Percentiles rank a stretch among this genome's conserved stretches.
These are phyloP conservation scores for Pseudomyrmex concolor DNA, from an alignment of 1,140 invertebrate species.

Conservation along the genomic window DNA sequence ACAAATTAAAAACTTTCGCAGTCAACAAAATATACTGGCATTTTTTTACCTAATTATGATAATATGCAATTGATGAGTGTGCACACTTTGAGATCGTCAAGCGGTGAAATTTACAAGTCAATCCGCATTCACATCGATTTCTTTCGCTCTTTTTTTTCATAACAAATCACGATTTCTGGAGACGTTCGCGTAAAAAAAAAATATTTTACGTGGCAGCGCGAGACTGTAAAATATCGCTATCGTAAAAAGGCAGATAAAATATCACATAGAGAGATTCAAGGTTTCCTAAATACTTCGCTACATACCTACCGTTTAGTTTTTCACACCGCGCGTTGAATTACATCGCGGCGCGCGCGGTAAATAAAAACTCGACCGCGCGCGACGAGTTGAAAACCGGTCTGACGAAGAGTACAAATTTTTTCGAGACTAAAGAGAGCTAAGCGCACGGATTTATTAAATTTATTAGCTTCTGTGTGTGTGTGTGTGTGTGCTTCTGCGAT, in stretches of 20 bases:
- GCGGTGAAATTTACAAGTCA: constrained; percentile 5
- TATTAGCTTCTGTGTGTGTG: too few species aligned
- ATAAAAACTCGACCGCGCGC: not conserved
- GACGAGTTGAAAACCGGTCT: not conserved
- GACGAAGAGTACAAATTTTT: not conserved
- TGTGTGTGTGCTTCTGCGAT: too few species aligned
- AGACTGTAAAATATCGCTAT: not conserved
- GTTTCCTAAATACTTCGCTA: constrained; percentile 11
- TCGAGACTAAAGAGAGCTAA: constrained; percentile 1
- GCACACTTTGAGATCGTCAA: not conserved
- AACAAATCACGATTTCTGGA: not conserved
- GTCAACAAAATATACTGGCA: too few species aligned
- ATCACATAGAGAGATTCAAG: not conserved
- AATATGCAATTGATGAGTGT: too few species aligned
- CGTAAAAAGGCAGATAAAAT: not conserved
- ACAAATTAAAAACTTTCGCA: not conserved
- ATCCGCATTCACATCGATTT: not conserved
- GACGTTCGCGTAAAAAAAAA: not conserved
- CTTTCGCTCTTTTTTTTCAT: not conserved
- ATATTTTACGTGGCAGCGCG: not conserved
- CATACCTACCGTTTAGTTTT: not conserved
- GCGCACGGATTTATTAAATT: too few species aligned
- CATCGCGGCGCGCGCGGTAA: not conserved
- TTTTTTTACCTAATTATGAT: too few species aligned
- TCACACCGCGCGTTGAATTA: not conserved